A percentile compares a stretch with the other conserved stretches of the same genome.
phyloP scores from a whole-genome alignment of 2,113 vertebrate genomes.

The Oreochromis tanganicae region DNA sequence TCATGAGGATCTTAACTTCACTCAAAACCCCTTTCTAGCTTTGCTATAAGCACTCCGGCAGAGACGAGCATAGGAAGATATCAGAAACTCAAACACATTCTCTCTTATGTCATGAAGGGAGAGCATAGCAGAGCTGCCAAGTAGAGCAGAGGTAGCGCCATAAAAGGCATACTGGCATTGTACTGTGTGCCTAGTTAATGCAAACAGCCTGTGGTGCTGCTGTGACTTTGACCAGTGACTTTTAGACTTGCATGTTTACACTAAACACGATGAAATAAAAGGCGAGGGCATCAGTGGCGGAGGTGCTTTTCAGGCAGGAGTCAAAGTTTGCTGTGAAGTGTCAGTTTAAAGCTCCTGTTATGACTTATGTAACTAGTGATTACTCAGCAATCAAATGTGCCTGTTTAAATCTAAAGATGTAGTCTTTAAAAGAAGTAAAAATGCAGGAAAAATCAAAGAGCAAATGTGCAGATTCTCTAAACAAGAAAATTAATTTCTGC shows the following conservation, averaged over 20 bases:
- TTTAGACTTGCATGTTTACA: background rate
- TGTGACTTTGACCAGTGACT: background rate
- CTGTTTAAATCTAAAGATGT: background rate
- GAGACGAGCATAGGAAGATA: background rate
- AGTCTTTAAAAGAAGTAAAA: background rate
- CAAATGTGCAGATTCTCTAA: background rate
- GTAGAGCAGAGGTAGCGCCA: background rate
- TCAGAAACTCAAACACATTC: background rate
- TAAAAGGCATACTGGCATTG: background rate
- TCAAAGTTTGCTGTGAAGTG: background rate
- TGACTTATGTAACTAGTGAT: background rate
- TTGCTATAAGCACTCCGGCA: background rate
- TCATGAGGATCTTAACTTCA: background rate
- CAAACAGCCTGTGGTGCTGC: background rate
- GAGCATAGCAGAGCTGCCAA: background rate
- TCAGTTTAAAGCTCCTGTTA: background rate
- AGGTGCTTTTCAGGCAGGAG: background rate
- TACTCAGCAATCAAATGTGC: background rate
- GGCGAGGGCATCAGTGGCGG: background rate
- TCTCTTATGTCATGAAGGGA: background rate
- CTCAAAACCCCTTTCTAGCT: accelerated
- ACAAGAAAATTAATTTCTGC: background rate
- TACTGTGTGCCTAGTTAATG: background rate
- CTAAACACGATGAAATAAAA: background rate
- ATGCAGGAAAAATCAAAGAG: background rate